Evolutionary conservation across 2,113 vertebrate genomes (phyloP).

Genomic region (Sorex araneus): DNA sequence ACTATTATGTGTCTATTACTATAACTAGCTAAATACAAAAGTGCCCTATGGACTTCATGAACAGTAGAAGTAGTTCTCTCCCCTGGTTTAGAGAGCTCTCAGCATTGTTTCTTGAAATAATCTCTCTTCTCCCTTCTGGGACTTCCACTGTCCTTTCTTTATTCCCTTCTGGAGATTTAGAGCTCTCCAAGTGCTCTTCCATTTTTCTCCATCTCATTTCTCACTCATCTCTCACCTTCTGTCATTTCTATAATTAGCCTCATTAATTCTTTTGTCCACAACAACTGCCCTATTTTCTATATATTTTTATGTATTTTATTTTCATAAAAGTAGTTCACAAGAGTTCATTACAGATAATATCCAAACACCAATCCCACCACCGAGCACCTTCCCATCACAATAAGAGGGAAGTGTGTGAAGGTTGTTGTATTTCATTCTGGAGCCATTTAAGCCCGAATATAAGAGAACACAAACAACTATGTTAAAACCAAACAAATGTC

Average conservation of each 20-base stretch:
- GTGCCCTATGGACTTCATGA: not conserved
- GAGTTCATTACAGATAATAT: no score
- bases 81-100: not conserved
- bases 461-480: no score
- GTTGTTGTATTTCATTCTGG: no score
- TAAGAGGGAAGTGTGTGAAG: no score
- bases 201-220: not conserved
- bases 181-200: not conserved
- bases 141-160: not conserved
- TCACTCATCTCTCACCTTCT: not conserved
- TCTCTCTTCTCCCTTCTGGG: not conserved
- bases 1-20: not conserved
- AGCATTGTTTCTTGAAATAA: not conserved
- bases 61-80: not conserved
- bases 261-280: not conserved
- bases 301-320: no score
- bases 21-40: no score
- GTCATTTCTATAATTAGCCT: not conserved
- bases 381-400: no score
- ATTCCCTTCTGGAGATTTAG: not conserved
- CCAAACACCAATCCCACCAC: no score
- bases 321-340: no score
- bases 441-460: no score
- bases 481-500: no score
- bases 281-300: not conserved